phyloP scores from a whole-genome alignment of 2,113 vertebrate species.

The Plectropomus leopardus region DNA sequence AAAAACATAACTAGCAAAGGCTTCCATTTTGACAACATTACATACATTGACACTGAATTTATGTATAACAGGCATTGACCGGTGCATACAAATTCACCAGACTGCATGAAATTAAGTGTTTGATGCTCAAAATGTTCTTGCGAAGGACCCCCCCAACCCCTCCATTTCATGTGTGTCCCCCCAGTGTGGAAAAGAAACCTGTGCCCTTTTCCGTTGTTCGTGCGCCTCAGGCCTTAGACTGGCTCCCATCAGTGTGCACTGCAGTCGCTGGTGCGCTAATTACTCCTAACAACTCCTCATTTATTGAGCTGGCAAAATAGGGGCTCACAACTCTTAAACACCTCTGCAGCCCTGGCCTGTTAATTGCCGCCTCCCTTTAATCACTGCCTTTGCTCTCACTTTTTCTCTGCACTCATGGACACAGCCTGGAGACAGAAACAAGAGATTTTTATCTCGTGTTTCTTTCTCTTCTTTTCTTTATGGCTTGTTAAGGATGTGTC shows the following conservation, averaged over 20 bases:
- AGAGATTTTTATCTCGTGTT: constrained; percentile 31
- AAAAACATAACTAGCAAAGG: too few relatives aligned
- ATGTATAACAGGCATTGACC: too few relatives aligned
- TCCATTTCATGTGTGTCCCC: too few relatives aligned
- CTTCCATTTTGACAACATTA: too few relatives aligned
- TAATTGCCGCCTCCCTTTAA: constrained; percentile 76
- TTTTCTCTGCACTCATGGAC: constrained; percentile 56
- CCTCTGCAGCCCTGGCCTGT: constrained; percentile 68
- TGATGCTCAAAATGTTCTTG: too few relatives aligned
- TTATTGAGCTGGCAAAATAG: constrained; percentile 78
- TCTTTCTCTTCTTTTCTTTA: constrained; percentile 52
- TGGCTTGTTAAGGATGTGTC: constrained; percentile 74
- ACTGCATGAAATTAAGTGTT: too few relatives aligned
- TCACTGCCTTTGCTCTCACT: constrained; percentile 59
- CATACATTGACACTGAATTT: too few relatives aligned
- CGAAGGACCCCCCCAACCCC: too few relatives aligned
- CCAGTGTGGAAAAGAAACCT: too few relatives aligned
- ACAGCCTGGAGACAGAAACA: constrained; percentile 48
- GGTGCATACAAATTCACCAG: too few relatives aligned
- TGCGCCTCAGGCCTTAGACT: neutral
- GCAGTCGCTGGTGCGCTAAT: constrained; percentile 75
- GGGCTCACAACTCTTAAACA: constrained; percentile 78
- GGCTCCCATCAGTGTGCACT: constrained; percentile 50
- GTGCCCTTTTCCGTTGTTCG: too few relatives aligned
- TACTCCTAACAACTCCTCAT: constrained; percentile 79